phyloP scores from a whole-genome alignment of 1,140 invertebrate species.

The Pseudomyrmex concolor region DNA sequence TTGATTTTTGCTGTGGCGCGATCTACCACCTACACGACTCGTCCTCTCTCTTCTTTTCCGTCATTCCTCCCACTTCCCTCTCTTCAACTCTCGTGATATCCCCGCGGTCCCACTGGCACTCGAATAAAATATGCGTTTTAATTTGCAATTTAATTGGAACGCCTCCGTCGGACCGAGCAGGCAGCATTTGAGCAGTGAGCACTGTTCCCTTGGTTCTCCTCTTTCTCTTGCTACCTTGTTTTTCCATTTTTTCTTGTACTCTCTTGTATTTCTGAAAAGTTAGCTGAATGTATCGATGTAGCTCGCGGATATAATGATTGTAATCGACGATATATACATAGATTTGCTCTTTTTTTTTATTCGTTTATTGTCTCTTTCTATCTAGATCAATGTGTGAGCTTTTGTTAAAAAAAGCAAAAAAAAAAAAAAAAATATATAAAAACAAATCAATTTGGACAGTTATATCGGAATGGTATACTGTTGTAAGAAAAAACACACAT shows the following conservation, averaged over 20 bases:
- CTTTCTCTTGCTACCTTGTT: neutral
- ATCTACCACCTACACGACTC: neutral
- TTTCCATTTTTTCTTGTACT: constrained; percentile 13
- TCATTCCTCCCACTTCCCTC: neutral
- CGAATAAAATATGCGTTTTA: constrained; percentile 76
- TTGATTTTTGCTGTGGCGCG: constrained; percentile 60
- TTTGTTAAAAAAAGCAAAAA: no score
- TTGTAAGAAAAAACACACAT: no score
- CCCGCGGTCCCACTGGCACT: constrained; percentile 48
- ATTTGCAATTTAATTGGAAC: constrained; percentile 77
- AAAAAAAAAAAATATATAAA: no score
- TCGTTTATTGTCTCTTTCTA: neutral
- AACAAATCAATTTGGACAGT: no score
- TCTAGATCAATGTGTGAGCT: neutral
- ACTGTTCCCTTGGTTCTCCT: neutral
- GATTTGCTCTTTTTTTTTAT: constrained; percentile 6
- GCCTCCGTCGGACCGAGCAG: constrained; percentile 38
- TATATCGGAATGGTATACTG: no score
- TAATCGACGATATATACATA: constrained; percentile 41
- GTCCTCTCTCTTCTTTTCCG: neutral
- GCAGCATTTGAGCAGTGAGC: constrained; percentile 36
- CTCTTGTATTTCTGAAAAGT: constrained; percentile 33
- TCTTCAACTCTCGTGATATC: constrained; percentile 39
- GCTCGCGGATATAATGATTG: constrained; percentile 2
- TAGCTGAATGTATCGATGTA: constrained; percentile 11